A percentile compares a stretch with the other conserved stretches of the same genome.
These are phyloP conservation scores for Fulica atra DNA, from an alignment of 2,113 vertebrate species.

Conservation along the genomic window DNA sequence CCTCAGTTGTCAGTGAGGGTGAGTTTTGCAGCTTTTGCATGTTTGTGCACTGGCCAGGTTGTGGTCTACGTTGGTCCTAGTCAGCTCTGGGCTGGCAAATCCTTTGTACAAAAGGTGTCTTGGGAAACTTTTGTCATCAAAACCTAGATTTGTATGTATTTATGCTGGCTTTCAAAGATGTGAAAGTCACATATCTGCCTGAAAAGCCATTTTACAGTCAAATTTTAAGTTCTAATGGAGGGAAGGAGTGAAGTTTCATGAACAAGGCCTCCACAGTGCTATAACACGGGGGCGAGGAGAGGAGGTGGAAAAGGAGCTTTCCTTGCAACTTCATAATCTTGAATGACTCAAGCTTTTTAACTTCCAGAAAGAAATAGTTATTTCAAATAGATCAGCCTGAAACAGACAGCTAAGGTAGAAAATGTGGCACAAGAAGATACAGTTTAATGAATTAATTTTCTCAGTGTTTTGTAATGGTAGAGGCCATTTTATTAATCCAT, in stretches of 20 bases:
- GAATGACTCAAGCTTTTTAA: slow-evolving; percentile 28
- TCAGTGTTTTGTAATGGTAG: not conserved
- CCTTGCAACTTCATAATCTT: not conserved
- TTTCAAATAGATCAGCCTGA: not conserved
- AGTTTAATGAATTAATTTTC: not conserved
- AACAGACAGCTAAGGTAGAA: not conserved
- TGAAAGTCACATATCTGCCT: not conserved
- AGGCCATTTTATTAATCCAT: not conserved
- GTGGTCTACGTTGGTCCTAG: not conserved
- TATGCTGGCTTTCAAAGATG: not conserved
- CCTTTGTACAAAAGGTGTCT: not conserved
- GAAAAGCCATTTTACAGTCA: not conserved
- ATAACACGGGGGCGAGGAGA: not conserved
- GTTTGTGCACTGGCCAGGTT: not conserved
- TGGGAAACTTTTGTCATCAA: not conserved
- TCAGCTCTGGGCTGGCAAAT: not conserved
- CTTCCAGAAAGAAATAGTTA: slow-evolving; percentile 14
- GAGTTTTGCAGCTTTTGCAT: not conserved
- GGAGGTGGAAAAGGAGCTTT: slow-evolving; percentile 22
- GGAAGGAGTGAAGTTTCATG: not conserved
- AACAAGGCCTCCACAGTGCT: not conserved
- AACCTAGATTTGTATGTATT: not conserved
- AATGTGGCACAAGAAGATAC: not conserved
- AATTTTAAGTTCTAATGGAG: not conserved
- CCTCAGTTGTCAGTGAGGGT: not conserved